Conservation (phyloP, 2,888 invertebrate species). For the Andrena bicolor region DNA sequence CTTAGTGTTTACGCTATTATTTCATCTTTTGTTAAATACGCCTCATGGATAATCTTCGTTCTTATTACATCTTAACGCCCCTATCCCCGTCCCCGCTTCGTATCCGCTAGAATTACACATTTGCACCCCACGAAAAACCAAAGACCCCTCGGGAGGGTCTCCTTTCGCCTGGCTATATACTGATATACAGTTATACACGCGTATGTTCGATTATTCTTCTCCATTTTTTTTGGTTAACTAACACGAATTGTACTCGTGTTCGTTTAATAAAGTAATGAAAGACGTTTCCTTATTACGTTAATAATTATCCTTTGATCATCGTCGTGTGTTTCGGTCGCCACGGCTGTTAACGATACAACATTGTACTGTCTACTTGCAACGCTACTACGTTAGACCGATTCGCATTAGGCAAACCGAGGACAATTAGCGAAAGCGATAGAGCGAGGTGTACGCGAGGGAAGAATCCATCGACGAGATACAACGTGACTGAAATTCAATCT, state of each 20-base stretch:
- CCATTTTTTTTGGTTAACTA: constrained; percentile 51
- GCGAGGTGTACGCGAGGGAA: constrained; percentile 36
- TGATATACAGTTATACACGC: constrained; percentile 64
- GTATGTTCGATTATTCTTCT: constrained; percentile 33
- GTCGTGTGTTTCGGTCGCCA: constrained; percentile 47
- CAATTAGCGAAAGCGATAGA: constrained; percentile 34
- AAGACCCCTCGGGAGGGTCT: constrained; percentile 41
- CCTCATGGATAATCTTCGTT: constrained; percentile 52
- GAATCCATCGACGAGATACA: constrained; percentile 26
- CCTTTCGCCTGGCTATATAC: constrained; percentile 41
- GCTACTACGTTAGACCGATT: constrained; percentile 53
- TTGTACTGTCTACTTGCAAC: constrained; percentile 55
- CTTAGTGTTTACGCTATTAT: constrained; percentile 52
- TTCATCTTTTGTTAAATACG: constrained; percentile 41
- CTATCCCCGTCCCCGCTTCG: constrained; percentile 30
- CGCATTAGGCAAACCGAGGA: constrained; percentile 44
- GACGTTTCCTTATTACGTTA: constrained; percentile 79
- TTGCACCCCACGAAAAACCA: constrained; percentile 51
- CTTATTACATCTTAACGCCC: constrained; percentile 37
- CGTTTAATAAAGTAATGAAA: constrained; percentile 82
- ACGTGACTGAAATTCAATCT: not conserved
- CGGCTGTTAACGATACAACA: constrained; percentile 27
- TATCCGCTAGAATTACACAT: constrained; percentile 38
- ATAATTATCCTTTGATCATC: constrained; percentile 73
- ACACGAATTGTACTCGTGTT: constrained; percentile 77